Evolutionary conservation across 2,797 vertebrate genomes (phyloP).

Genomic region (Hydrolagus colliei): DNA sequence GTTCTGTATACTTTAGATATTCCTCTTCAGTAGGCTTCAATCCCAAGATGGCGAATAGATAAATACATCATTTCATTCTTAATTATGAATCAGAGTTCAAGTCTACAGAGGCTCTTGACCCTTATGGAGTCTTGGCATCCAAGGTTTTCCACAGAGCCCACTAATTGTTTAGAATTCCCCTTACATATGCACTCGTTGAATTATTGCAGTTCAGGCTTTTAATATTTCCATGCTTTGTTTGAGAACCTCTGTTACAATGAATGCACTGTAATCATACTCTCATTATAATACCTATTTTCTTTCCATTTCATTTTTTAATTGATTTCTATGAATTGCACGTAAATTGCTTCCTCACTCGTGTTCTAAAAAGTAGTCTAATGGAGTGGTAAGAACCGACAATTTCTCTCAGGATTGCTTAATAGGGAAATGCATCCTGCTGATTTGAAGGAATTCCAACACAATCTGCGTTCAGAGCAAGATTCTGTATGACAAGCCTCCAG

Average conservation of each 20-base stretch:
- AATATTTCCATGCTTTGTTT: not conserved
- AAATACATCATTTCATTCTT: not conserved
- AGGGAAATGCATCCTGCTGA: too few relatives aligned
- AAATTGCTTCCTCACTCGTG: not conserved
- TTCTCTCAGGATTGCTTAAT: too few relatives aligned
- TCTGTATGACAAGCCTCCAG: too few relatives aligned
- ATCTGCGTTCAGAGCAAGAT: too few relatives aligned
- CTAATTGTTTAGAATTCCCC: not conserved
- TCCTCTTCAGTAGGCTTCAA: not conserved
- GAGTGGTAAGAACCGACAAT: too few relatives aligned
- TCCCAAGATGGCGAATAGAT: not conserved
- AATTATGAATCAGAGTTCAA: conserved; percentile 6
- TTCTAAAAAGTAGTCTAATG: too few relatives aligned
- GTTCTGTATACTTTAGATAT: not conserved
- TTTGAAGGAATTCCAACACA: too few relatives aligned
- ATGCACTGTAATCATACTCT: conserved; percentile 4
- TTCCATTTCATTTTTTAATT: not conserved
- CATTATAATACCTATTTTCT: not conserved
- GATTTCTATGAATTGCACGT: not conserved
- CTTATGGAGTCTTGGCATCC: not conserved
- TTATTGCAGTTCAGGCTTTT: not conserved
- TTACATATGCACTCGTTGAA: not conserved
- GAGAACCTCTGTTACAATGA: too few relatives aligned
- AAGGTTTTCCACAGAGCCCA: not conserved
- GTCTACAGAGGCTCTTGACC: not conserved